Percentiles rank a stretch among this genome's conserved stretches.
Conservation (phyloP, 2,888 invertebrate species). For the Autographa gamma region DNA sequence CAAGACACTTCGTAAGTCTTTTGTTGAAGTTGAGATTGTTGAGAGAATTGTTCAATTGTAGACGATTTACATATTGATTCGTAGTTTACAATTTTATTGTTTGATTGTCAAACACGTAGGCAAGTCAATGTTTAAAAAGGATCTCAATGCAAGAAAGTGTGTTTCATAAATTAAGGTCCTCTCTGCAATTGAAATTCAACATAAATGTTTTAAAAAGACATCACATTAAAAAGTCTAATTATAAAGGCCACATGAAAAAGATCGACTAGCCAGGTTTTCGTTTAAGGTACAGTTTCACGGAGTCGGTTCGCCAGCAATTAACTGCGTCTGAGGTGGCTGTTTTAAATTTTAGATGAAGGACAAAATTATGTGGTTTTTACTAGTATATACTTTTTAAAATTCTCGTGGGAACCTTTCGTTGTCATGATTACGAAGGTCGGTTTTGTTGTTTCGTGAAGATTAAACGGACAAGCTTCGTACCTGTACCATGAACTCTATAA, state of each 20-base stretch:
- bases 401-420: slow-evolving; percentile 58
- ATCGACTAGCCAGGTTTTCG: slow-evolving; percentile 18
- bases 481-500: too few relatives aligned
- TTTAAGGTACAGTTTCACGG: slow-evolving; percentile 14
- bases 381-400: slow-evolving; percentile 64
- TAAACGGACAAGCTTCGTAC: slow-evolving; percentile 2
- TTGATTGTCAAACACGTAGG: not conserved
- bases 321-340: slow-evolving; percentile 53
- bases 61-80: slow-evolving; percentile 28
- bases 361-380: slow-evolving; percentile 63
- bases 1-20: slow-evolving; percentile 31
- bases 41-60: slow-evolving; percentile 27
- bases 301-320: slow-evolving; percentile 67
- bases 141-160: too few relatives aligned
- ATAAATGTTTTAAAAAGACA: too few relatives aligned
- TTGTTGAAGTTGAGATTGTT: slow-evolving; percentile 20
- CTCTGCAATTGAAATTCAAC: too few relatives aligned
- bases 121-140: too few relatives aligned
- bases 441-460: slow-evolving; percentile 19
- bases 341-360: slow-evolving; percentile 72
- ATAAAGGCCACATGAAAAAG: not conserved
- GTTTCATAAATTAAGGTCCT: too few relatives aligned
- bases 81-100: slow-evolving; percentile 1
- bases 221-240: not conserved
- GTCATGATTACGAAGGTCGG: slow-evolving; percentile 45